Conservation (phyloP, 2,888 invertebrate genomes). For the Exocentrus adspersus region DNA sequence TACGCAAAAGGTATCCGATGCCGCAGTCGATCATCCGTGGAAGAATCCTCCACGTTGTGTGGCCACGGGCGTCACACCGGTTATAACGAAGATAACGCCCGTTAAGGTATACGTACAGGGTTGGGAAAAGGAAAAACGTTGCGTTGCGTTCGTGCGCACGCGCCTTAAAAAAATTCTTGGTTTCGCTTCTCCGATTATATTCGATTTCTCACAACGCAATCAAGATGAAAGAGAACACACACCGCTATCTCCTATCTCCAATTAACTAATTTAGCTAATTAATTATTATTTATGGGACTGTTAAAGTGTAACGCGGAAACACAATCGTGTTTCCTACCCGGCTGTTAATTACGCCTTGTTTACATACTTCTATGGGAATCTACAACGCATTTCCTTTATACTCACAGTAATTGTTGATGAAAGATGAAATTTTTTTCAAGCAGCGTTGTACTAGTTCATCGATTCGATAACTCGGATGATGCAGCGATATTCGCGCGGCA, state of each 20-base stretch:
- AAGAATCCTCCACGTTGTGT: neutral
- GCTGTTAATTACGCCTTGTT: conserved; percentile 9
- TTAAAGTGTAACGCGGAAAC: conserved; percentile 24
- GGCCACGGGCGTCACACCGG: neutral
- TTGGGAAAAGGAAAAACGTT: no score
- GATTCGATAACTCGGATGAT: conserved; percentile 47
- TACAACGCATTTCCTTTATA: neutral
- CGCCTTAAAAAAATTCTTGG: no score
- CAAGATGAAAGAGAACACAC: neutral
- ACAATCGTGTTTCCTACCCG: conserved; percentile 10
- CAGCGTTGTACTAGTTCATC: no score
- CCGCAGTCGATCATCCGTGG: neutral
- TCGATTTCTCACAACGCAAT: neutral
- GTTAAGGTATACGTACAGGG: no score
- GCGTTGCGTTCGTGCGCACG: no score
- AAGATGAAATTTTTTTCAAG: no score
- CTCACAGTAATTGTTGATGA: neutral
- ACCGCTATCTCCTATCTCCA: conserved; percentile 7
- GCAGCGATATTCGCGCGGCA: conserved; percentile 45
- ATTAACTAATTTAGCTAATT: conserved; percentile 17
- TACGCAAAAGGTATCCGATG: neutral
- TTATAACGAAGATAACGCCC: no score
- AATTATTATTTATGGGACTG: conserved; percentile 16
- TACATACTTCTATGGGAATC: conserved; percentile 18
- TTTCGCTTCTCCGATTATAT: no score